Percentiles rank a stretch among this genome's conserved stretches.
phyloP scores from a whole-genome alignment of 2,113 vertebrate species.

The Antigone vipio region DNA sequence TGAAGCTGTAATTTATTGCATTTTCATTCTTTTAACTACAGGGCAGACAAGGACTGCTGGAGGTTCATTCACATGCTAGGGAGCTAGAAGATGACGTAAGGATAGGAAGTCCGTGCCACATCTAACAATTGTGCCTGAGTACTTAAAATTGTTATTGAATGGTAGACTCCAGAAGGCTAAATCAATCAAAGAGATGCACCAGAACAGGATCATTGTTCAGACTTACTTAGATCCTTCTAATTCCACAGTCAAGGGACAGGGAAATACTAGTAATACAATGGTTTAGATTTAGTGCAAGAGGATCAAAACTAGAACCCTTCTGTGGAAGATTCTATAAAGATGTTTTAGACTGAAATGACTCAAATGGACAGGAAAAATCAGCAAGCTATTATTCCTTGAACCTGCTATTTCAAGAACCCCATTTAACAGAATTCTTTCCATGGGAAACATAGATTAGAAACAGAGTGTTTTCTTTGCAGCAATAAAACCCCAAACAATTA shows the following conservation, averaged over 20 bases:
- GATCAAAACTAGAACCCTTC: not conserved
- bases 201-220: not conserved
- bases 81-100: not conserved
- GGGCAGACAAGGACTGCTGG: not conserved
- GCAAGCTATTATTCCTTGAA: not conserved
- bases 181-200: not conserved
- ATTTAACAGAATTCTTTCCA: not conserved
- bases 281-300: not conserved
- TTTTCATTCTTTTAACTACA: constrained; percentile 23
- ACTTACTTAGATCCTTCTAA: not conserved
- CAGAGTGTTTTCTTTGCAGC: not conserved
- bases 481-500: not conserved
- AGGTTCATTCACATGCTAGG: not conserved
- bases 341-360: not conserved
- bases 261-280: not conserved
- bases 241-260: not conserved
- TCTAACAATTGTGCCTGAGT: not conserved
- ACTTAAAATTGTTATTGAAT: not conserved
- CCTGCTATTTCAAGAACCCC: not conserved
- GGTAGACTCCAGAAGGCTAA: not conserved
- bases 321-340: not conserved
- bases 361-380: not conserved
- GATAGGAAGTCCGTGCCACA: not conserved
- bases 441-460: not conserved
- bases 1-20: not conserved